Percentiles rank a stretch among this genome's conserved stretches.
Evolutionary conservation across 2,888 invertebrate species (phyloP).

Genomic region (Gari tellinella): DNA sequence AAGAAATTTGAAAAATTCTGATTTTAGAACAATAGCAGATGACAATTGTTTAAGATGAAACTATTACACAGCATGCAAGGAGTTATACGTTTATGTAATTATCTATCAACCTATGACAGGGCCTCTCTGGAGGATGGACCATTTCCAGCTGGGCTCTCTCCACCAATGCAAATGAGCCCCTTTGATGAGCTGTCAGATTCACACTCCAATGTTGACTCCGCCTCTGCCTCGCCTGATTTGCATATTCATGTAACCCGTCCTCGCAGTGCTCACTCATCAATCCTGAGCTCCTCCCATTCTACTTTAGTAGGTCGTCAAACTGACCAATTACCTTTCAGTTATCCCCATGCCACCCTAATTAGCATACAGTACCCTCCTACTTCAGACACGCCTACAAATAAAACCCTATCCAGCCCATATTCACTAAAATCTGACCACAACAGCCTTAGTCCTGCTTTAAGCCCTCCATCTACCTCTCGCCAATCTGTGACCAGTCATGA

Average conservation of each 20-base stretch:
- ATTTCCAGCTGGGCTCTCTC: slow-evolving; percentile 22
- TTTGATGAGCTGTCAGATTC: slow-evolving; percentile 25
- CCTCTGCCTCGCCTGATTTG: slow-evolving; percentile 16
- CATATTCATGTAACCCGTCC: slow-evolving; percentile 9
- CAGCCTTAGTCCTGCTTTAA: no score
- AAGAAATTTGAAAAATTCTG: no score
- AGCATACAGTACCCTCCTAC: neutral
- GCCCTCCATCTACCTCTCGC: no score
- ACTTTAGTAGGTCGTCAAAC: neutral
- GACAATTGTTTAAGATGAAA: no score
- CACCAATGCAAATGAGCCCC: slow-evolving; percentile 43
- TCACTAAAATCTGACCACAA: no score
- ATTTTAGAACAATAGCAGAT: no score
- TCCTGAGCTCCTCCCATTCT: slow-evolving; percentile 1
- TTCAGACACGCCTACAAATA: no score
- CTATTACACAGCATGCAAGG: no score
- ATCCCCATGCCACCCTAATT: slow-evolving; percentile 5
- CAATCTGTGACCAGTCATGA: slow-evolving; percentile 42
- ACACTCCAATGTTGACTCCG: neutral
- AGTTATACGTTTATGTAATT: no score
- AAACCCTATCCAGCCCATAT: no score
- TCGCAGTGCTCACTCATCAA: neutral
- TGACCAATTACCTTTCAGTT: slow-evolving; percentile 7
- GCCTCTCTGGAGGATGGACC: slow-evolving; percentile 13
- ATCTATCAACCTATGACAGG: slow-evolving; percentile 2